Evolutionary conservation across 2,797 vertebrate genomes (phyloP), one percentile per base, ranked within the genome.

Genomic region (Myiothlypis coronata): DNA sequence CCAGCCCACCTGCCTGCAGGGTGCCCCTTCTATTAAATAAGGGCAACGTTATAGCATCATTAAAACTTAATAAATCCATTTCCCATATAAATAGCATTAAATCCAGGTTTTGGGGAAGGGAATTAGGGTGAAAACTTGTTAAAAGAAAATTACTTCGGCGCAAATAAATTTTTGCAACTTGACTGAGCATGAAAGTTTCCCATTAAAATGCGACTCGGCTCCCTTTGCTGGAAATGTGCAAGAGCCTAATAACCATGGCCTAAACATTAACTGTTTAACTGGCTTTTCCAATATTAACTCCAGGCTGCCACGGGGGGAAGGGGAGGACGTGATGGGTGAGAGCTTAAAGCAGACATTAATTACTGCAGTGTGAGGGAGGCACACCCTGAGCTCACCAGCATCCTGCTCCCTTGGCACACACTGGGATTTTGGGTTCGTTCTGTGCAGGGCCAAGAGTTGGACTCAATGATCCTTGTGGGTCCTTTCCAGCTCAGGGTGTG

Each of bases 251-350:
- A 95, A 94, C 80, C 80, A 82, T 43, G 41, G 69, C 90, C 94
- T 94, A 95, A 94, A 94, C 87, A 87, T 96, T 96, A 96, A 97
- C 94, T 65, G 67, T 94, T 96, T 96, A 95, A 97, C 95, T 63
- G 93, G 77, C 83, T 89, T 90, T 93, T 94, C 93, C 84, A 96
- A 94, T 95, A 96, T 97, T 95, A 95, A 94, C 95, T 93, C 72
- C 69, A 76, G 69, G 18, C 75, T 69, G 86, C 89, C 9, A 2
- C 2, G 83, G 93, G 92, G 87, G 91, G 91, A 86, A 93, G 93
- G 96, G 78, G 52, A 70, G 69, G 90, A 87, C 14, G n/a, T 61
- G 89, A 64, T 0, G 55, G 83, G 68, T 74, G 69, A 87, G 71
- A 55, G 71, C 87, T 68, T 52, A 26, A 75, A 68, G 89, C 7